A percentile compares a stretch with the other conserved stretches of the same genome.
Conservation (phyloP, 2,888 invertebrate genomes). For the Hydroisotoma schaefferi region DNA sequence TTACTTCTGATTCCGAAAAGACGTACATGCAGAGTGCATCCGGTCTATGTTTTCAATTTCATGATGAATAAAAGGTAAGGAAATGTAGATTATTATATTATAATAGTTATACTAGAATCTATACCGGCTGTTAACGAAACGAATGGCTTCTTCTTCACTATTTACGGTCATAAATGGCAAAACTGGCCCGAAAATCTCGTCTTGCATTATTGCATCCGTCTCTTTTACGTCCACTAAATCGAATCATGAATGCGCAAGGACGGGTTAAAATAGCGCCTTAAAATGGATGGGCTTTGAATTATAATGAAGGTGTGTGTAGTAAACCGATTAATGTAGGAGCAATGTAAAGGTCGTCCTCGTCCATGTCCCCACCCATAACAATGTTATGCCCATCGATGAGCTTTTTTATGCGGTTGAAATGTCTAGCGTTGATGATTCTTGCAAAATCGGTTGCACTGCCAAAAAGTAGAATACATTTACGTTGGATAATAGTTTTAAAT, state of each 20-base stretch:
- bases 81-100: too few relatives aligned
- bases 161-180: conserved; percentile 81
- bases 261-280: too few relatives aligned
- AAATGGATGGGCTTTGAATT: too few relatives aligned
- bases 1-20: conserved; percentile 18
- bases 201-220: conserved; percentile 53
- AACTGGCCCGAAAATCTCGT: conserved; percentile 97
- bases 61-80: neutral
- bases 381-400: conserved; percentile 49
- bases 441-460: conserved; percentile 30
- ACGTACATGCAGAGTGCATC: conserved; percentile 39
- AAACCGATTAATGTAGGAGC: conserved; percentile 55
- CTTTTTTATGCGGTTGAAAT: conserved; percentile 35
- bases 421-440: conserved; percentile 37
- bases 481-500: too few relatives aligned
- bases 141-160: conserved; percentile 47
- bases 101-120: too few relatives aligned
- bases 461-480: too few relatives aligned
- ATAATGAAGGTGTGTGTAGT: too few relatives aligned
- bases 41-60: conserved; percentile 9
- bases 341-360: conserved; percentile 54
- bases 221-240: conserved; percentile 29
- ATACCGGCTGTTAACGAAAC: conserved; percentile 46
- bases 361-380: conserved; percentile 53
- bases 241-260: neutral